These are phyloP conservation scores for Callocephalon fimbriatum DNA, from an alignment of 2,113 vertebrate species.

Conservation along the genomic window DNA sequence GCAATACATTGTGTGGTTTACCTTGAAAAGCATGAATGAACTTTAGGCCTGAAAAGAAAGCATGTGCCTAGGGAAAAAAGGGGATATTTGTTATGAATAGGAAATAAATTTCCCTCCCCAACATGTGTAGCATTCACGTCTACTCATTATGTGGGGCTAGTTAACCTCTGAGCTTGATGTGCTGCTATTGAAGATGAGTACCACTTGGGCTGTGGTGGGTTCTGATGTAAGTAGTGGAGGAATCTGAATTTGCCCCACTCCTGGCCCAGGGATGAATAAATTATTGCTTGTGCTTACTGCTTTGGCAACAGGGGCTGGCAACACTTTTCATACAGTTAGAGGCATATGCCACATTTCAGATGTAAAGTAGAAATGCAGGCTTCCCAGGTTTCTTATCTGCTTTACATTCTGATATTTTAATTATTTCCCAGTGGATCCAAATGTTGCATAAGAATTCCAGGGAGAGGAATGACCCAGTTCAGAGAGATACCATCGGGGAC, in stretches of 20 bases:
- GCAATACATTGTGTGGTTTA: not conserved
- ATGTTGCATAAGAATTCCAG: conserved; percentile 26
- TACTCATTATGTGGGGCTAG: not conserved
- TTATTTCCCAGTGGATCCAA: conserved; percentile 54
- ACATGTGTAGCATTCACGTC: not conserved
- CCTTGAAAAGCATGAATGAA: rapidly evolving
- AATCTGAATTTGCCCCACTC: not conserved
- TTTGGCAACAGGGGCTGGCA: not conserved
- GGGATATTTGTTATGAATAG: not conserved
- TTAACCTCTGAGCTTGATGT: not conserved
- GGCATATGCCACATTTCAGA: not conserved
- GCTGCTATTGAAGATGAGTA: not conserved
- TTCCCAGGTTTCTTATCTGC: not conserved
- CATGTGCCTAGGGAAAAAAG: not conserved
- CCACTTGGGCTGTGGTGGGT: not conserved
- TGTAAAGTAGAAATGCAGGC: not conserved
- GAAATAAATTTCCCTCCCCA: not conserved
- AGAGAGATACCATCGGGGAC: conserved; percentile 15
- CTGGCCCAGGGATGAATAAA: not conserved
- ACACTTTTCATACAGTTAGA: not conserved
- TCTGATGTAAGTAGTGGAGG: not conserved
- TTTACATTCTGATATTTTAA: not conserved
- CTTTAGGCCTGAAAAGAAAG: not conserved
- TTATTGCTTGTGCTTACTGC: not conserved
- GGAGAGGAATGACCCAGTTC: conserved; percentile 37